phyloP scores from a whole-genome alignment of 2,888 invertebrate species.

The Lasiommata megera region DNA sequence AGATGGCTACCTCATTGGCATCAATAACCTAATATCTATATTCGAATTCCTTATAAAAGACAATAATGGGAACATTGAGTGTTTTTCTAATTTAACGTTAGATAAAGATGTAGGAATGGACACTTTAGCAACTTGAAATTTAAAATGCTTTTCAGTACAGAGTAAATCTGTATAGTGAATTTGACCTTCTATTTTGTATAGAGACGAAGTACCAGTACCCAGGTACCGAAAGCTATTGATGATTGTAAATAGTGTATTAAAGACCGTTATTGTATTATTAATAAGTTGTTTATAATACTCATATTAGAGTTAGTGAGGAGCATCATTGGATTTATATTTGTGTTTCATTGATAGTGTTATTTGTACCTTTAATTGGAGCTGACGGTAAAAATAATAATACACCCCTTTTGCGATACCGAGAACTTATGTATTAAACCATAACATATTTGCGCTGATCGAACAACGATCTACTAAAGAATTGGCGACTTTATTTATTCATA shows the following conservation, averaged over 20 bases:
- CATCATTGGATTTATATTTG: constrained; percentile 14
- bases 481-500: too few species aligned
- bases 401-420: background rate
- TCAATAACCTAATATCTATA: constrained; percentile 93
- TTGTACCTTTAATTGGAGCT: background rate
- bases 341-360: background rate
- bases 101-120: constrained; percentile 66
- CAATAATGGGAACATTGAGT: constrained; percentile 66
- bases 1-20: constrained; percentile 96
- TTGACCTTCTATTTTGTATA: constrained; percentile 21
- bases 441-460: too few species aligned
- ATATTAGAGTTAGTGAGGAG: constrained; percentile 43
- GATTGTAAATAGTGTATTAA: constrained; percentile 69
- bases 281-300: constrained; percentile 69
- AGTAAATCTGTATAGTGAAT: constrained; percentile 29
- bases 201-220: constrained; percentile 38
- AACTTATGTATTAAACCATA: background rate
- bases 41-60: constrained; percentile 84
- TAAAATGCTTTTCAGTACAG: constrained; percentile 33
- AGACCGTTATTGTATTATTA: constrained; percentile 46
- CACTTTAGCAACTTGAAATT: constrained; percentile 67
- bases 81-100: constrained; percentile 55
- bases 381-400: background rate
- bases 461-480: too few species aligned
- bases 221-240: constrained; percentile 39